phyloP scores from a whole-genome alignment of 1,140 invertebrate genomes.

The Forficula auricularia region DNA sequence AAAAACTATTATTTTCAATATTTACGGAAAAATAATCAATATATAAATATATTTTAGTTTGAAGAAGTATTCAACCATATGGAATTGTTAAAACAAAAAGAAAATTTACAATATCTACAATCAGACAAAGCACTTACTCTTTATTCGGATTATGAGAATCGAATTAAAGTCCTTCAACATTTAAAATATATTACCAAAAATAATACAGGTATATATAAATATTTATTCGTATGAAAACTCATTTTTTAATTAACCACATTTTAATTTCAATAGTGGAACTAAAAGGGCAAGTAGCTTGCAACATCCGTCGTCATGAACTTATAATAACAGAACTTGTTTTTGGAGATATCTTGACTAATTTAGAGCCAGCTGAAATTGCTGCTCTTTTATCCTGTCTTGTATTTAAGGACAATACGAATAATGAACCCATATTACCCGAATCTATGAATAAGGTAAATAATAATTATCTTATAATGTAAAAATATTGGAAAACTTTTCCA shows the following conservation, averaged over 20 bases:
- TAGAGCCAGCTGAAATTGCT: constrained; percentile 78
- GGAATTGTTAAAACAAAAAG: constrained; percentile 49
- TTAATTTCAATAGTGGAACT: constrained; percentile 40
- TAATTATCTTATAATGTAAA: background rate
- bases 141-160: constrained; percentile 74
- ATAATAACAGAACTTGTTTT: constrained; percentile 93
- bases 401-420: constrained; percentile 41
- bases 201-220: constrained; percentile 38
- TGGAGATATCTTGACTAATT: constrained; percentile 71
- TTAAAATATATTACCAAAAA: constrained; percentile 57
- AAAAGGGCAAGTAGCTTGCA: constrained; percentile 87
- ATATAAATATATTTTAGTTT: constrained; percentile 35
- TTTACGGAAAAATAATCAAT: background rate
- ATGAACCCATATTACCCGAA: constrained; percentile 32
- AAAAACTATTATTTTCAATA: background rate
- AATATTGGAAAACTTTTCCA: constrained; percentile 2
- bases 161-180: constrained; percentile 62
- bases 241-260: too few species aligned
- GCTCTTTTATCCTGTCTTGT: constrained; percentile 80
- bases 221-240: too few species aligned
- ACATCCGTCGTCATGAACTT: constrained; percentile 84
- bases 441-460: constrained; percentile 30
- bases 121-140: constrained; percentile 71
- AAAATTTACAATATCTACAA: constrained; percentile 50
- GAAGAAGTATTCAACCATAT: constrained; percentile 48